A percentile compares a stretch with the other conserved stretches of the same genome.
These are phyloP conservation scores for Ctenochaetus hawaiiensis DNA, from an alignment of 2,797 vertebrate species.

Conservation along the genomic window DNA sequence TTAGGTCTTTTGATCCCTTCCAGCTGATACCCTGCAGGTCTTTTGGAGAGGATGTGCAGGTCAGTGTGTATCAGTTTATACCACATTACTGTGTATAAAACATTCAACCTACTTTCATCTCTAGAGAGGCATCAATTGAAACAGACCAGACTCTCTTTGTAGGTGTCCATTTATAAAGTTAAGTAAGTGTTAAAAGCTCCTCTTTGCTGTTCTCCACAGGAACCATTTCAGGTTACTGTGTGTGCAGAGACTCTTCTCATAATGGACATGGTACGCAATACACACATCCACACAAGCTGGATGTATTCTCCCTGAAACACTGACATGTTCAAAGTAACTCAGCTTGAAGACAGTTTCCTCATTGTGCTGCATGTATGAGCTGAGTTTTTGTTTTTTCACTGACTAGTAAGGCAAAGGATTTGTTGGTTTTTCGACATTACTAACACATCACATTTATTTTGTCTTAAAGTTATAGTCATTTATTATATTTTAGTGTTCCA, in stretches of 20 bases:
- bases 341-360: not conserved
- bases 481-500: not conserved
- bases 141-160: too few relatives aligned
- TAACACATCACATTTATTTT: not conserved
- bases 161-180: not conserved
- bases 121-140: too few relatives aligned
- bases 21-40: constrained; percentile 94
- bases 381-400: not conserved
- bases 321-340: not conserved
- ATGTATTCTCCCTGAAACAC: not conserved
- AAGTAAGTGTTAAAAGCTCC: not conserved
- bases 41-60: constrained; percentile 93
- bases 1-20: constrained; percentile 96
- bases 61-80: constrained; percentile 62
- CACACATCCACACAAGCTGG: not conserved
- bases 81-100: too few relatives aligned
- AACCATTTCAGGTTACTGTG: constrained; percentile 94
- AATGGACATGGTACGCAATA: constrained; percentile 95
- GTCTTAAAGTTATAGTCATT: not conserved
- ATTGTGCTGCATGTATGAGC: not conserved
- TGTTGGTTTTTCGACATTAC: not conserved
- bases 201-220: constrained; percentile 80
- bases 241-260: constrained; percentile 94
- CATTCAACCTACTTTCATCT: too few relatives aligned
- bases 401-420: not conserved